These are phyloP conservation scores for Rhinolophus ferrumequinum DNA, from an alignment of 2,113 vertebrate genomes.

Conservation along the genomic window DNA sequence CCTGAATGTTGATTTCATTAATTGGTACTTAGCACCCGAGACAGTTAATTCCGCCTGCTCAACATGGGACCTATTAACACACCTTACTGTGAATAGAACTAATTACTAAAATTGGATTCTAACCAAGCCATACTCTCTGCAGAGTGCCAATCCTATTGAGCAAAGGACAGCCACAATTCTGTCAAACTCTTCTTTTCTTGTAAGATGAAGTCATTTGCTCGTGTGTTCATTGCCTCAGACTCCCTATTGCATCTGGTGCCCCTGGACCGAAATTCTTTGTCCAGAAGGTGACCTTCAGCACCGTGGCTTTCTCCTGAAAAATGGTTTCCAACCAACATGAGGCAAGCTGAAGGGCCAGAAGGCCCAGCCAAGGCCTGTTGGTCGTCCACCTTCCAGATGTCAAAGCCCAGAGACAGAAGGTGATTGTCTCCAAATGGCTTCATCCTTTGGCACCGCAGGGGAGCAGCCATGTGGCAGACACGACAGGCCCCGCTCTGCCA, in stretches of 20 bases:
- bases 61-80: conserved; percentile 75
- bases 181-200: conserved; percentile 66
- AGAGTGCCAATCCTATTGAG: conserved; percentile 69
- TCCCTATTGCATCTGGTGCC: conserved; percentile 74
- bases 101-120: conserved; percentile 80
- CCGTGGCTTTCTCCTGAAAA: conserved; percentile 53
- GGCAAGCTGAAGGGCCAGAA: conserved; percentile 66
- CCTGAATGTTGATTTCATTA: conserved; percentile 71
- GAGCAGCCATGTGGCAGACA: conserved; percentile 79
- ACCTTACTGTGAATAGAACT: conserved; percentile 76
- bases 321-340: conserved; percentile 69
- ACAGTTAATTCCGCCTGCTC: conserved; percentile 63
- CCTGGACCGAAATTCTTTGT: conserved; percentile 73
- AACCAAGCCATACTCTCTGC: conserved; percentile 70
- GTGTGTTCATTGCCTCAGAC: conserved; percentile 62
- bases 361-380: conserved; percentile 70
- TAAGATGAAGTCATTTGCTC: conserved; percentile 62
- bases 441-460: conserved; percentile 64
- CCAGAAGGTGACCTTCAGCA: conserved; percentile 74
- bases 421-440: conserved; percentile 75
- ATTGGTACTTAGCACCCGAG: conserved; percentile 76
- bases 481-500: conserved; percentile 61
- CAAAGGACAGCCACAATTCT: conserved; percentile 58
- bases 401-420: conserved; percentile 80
- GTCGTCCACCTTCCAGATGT: conserved; percentile 81